Evolutionary conservation across 2,888 invertebrate species (phyloP).

Genomic region (Antitype chi): DNA sequence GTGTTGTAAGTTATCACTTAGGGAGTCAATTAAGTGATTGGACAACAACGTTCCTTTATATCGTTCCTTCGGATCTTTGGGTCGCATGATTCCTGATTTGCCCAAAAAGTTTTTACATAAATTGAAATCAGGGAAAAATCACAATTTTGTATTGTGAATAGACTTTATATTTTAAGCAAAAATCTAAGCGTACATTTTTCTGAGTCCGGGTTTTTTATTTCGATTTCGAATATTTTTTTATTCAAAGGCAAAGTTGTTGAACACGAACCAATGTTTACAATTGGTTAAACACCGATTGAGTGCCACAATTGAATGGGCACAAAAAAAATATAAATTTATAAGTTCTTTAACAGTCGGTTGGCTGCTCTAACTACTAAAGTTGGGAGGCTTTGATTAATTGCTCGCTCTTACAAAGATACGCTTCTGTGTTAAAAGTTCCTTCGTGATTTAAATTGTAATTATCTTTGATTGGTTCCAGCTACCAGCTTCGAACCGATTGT

Average conservation of each 20-base stretch:
- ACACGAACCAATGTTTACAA: constrained; percentile 51
- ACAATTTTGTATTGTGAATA: not conserved
- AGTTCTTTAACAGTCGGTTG: constrained; percentile 40
- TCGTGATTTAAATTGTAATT: constrained; percentile 64
- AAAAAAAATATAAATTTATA: constrained; percentile 44
- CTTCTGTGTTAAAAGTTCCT: constrained; percentile 62
- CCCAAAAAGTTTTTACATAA: constrained; percentile 22
- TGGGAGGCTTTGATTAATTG: constrained; percentile 60
- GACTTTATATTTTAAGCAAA: constrained; percentile 19
- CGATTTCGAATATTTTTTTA: constrained; percentile 31
- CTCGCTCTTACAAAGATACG: constrained; percentile 60
- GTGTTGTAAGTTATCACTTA: constrained; percentile 43
- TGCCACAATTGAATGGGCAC: constrained; percentile 42
- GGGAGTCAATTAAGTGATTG: constrained; percentile 39
- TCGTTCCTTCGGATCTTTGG: constrained; percentile 6
- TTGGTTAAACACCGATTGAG: constrained; percentile 61
- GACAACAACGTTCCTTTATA: not conserved
- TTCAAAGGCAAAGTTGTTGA: constrained; percentile 49
- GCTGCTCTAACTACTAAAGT: constrained; percentile 56
- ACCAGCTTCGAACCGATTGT: constrained; percentile 49
- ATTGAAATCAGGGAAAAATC: constrained; percentile 24
- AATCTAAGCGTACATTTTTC: constrained; percentile 11
- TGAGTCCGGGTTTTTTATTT: constrained; percentile 16
- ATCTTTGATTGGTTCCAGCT: constrained; percentile 64
- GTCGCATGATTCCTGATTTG: constrained; percentile 3